Percentiles rank a stretch among this genome's conserved stretches.
phyloP scores from a whole-genome alignment of 2,113 vertebrate species.

The Scytalopus superciliaris region DNA sequence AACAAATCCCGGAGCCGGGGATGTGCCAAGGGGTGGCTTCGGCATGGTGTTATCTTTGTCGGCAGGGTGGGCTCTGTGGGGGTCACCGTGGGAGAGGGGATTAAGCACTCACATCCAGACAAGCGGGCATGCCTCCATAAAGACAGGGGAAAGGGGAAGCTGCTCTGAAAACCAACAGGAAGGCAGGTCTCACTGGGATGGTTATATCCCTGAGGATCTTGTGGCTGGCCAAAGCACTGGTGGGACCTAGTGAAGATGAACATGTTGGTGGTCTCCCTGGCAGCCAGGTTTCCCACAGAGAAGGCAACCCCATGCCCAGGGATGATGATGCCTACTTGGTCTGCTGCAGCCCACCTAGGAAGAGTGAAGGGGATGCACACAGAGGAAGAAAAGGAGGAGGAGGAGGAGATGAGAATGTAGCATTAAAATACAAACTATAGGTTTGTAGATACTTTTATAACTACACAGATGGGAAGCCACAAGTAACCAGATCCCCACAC shows the following conservation, averaged over 20 bases:
- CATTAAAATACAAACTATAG: background rate
- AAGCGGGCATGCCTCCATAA: fast-evolving
- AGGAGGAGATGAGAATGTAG: background rate
- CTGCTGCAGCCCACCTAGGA: background rate
- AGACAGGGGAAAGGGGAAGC: background rate
- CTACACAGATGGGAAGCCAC: background rate
- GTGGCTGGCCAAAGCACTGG: background rate
- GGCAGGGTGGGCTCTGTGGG: background rate
- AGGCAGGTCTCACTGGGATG: background rate
- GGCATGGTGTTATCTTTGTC: background rate
- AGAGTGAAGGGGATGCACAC: background rate
- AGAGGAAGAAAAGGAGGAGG: background rate
- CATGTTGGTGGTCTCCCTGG: background rate
- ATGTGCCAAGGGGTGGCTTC: background rate
- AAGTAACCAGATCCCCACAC: background rate
- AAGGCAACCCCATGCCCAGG: fast-evolving
- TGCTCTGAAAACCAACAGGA: background rate
- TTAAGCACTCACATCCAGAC: background rate
- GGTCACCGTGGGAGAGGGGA: background rate
- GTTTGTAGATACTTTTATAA: background rate
- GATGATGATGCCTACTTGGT: background rate
- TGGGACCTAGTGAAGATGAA: background rate
- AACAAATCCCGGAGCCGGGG: background rate
- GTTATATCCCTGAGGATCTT: background rate
- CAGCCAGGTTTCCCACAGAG: background rate